Percentiles rank a stretch among this genome's conserved stretches.
Conservation (phyloP, 2,113 vertebrate species). For the Campylorhamphus procurvoides region DNA sequence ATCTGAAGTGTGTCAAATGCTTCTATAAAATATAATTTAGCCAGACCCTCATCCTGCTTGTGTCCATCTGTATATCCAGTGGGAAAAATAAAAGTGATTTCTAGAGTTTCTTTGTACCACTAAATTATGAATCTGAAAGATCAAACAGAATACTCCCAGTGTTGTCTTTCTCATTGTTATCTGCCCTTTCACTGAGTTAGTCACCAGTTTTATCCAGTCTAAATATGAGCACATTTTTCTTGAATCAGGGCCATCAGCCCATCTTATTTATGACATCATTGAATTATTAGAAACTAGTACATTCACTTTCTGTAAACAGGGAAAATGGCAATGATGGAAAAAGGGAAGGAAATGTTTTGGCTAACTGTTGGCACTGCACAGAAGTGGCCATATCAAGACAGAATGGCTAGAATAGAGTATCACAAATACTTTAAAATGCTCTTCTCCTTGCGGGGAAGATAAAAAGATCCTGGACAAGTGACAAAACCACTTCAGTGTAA, state of each 20-base stretch:
- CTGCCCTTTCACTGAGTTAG: neutral
- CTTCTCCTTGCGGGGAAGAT: neutral
- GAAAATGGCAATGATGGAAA: neutral
- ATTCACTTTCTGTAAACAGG: neutral
- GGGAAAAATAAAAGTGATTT: neutral
- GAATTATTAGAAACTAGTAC: neutral
- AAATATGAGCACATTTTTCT: constrained; percentile 30
- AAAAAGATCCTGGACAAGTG: neutral
- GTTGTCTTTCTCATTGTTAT: neutral
- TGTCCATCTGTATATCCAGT: neutral
- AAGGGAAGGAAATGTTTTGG: neutral
- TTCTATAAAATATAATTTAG: neutral
- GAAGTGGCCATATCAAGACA: neutral
- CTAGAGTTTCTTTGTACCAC: neutral
- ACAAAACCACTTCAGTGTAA: neutral
- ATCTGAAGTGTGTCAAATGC: neutral
- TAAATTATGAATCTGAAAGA: neutral
- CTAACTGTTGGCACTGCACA: neutral
- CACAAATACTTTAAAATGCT: neutral
- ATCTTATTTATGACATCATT: neutral
- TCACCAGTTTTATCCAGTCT: neutral
- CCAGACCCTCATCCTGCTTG: neutral
- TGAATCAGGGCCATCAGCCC: neutral
- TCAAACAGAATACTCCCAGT: neutral
- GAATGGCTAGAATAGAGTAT: neutral